Evolutionary conservation across 2,113 vertebrate genomes (phyloP), one percentile per base, ranked within the genome.

Genomic region (Anthoscopus minutus): DNA sequence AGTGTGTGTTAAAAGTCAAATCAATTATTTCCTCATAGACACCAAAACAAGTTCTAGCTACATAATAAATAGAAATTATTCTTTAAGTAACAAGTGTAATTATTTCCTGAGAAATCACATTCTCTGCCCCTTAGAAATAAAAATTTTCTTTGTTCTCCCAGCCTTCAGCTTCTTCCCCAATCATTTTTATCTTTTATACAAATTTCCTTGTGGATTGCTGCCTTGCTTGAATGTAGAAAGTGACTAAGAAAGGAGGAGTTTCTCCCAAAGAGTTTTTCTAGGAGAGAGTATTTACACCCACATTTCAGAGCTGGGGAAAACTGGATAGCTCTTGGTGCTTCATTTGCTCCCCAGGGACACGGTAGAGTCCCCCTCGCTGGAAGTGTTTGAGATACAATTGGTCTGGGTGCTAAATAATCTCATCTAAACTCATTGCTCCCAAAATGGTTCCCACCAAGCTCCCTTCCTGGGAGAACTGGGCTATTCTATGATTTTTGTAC

Each of bases 1-100:
- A 88, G 71, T 86, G 79, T 71, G 72, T 94, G 89, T 77, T 90
- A 92, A 95, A 96, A 96, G 93, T 88, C 94, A 94, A 92, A 97
- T 97, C 92, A 94, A 88, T 94, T 96, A 94, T 64, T 96, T 96
- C 69, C 48, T 95, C 72, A 45, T 37, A 88, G 92, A 86, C 72
- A 88, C 67, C 80, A 86, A n/a, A 97, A 93, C 58, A 94, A 83
- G 85, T 65, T 86, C 56, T 86, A 86, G 60, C 77, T 57, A 62
- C 67, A 90, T 70, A 93, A 95, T 70, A 94, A 92, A 93, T 47
- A 88, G 89, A 92, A 71, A 56, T 72, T 81, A 93, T 86, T 94
- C 96, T 94, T 95, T 95, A 95, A 91, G 77, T 87, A 95, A 78
- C 54, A 60, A 80, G 79, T 90, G 79, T 73, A 92, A 96, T 95